Evolutionary conservation across 2,888 invertebrate genomes (phyloP).

Genomic region (Metopia argyrocephala): DNA sequence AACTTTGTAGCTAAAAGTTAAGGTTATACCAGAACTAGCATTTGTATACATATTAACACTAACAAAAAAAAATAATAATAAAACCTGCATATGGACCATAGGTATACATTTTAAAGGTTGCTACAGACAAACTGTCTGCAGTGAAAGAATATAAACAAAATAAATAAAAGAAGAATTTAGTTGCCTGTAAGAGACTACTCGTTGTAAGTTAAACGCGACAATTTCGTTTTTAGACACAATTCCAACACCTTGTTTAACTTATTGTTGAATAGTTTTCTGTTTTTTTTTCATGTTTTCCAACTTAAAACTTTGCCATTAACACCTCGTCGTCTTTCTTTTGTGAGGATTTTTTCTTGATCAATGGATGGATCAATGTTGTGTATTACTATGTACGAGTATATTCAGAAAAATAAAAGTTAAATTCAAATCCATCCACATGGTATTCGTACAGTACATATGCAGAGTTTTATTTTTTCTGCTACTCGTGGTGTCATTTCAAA

Average conservation of each 20-base stretch:
- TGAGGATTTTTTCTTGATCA: constrained; percentile 60
- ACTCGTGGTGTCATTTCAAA: constrained; percentile 58
- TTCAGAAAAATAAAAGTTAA: background rate
- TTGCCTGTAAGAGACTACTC: background rate
- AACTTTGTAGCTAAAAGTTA: no score
- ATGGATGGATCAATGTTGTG: constrained; percentile 51
- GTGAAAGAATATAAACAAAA: no score
- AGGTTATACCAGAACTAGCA: background rate
- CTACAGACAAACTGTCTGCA: constrained; percentile 63
- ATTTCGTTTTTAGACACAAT: constrained; percentile 62
- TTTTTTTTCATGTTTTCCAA: constrained; percentile 7
- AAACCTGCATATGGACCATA: no score
- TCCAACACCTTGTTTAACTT: constrained; percentile 65
- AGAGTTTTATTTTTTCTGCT: background rate
- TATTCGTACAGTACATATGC: background rate
- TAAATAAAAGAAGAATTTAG: no score
- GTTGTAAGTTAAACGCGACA: constrained; percentile 36
- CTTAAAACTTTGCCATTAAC: constrained; percentile 54
- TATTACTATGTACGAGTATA: constrained; percentile 24
- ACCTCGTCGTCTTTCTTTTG: constrained; percentile 31
- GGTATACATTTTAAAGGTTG: constrained; percentile 49
- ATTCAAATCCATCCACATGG: constrained; percentile 48
- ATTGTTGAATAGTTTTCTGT: constrained; percentile 48
- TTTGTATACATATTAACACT: background rate
- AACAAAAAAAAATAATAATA: background rate